Conservation (phyloP, 2,113 vertebrate genomes). For the Protobothrops mucrosquamatus region DNA sequence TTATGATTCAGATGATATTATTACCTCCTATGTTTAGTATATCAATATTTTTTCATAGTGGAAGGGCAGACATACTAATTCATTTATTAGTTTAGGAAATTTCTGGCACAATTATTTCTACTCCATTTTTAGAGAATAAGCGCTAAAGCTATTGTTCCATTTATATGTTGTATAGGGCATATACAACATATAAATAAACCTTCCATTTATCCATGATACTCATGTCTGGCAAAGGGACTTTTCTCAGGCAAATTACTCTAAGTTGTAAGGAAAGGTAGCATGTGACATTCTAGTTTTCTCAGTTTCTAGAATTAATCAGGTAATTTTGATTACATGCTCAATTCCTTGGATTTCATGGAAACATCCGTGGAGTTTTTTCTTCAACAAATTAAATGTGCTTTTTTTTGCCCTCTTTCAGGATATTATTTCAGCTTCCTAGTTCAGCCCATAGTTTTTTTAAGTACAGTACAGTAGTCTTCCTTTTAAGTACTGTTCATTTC, state of each 20-base stretch:
- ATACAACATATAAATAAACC: too few species aligned
- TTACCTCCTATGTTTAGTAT: not conserved
- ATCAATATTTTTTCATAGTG: not conserved
- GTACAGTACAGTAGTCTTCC: not conserved
- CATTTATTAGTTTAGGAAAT: not conserved
- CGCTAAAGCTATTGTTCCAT: not conserved
- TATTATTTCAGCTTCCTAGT: not conserved
- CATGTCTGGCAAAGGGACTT: not conserved
- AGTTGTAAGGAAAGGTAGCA: not conserved
- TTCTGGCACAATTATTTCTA: not conserved
- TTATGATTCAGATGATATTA: not conserved
- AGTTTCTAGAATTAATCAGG: not conserved
- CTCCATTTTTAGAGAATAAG: not conserved
- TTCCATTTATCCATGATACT: not conserved
- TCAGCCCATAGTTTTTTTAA: not conserved
- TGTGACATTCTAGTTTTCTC: not conserved
- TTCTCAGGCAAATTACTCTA: not conserved
- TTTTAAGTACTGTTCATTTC: not conserved
- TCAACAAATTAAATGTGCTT: not conserved
- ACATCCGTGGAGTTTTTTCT: not conserved
- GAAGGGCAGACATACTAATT: not conserved
- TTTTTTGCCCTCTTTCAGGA: not conserved
- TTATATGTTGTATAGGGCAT: not conserved
- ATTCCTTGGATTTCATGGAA: not conserved
- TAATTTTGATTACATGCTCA: not conserved